Evolutionary conservation across 2,797 vertebrate genomes (phyloP).

Genomic region (Coccyzus lansbergi): DNA sequence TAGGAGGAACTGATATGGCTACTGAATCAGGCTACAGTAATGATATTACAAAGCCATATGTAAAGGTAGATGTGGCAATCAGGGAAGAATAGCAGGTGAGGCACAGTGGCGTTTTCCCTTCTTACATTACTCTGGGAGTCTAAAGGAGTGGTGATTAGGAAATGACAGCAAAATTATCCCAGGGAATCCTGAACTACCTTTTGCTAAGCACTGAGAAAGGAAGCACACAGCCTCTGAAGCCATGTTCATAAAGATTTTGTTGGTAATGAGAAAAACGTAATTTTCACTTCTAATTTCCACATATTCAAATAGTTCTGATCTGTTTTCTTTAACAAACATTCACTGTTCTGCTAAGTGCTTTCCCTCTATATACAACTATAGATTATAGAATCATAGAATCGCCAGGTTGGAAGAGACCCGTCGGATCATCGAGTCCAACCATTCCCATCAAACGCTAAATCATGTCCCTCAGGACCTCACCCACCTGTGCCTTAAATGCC

Average conservation of each 20-base stretch:
- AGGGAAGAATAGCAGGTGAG: not conserved
- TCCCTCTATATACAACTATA: not conserved
- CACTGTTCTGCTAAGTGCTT: not conserved
- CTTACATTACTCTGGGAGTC: too few species aligned
- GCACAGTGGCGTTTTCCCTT: not conserved
- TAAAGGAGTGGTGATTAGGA: not conserved
- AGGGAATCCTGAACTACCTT: not conserved
- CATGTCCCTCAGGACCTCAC: too few species aligned
- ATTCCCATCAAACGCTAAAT: too few species aligned
- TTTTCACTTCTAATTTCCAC: not conserved
- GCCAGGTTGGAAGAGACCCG: too few species aligned
- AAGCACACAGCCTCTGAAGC: not conserved
- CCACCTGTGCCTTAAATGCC: too few species aligned
- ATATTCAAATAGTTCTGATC: not conserved
- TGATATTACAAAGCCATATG: not conserved
- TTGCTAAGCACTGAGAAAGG: not conserved
- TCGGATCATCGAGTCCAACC: too few species aligned
- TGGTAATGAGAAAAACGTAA: not conserved
- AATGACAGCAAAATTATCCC: not conserved
- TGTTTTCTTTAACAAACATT: not conserved
- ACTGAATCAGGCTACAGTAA: not conserved
- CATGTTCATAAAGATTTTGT: not conserved
- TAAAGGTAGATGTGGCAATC: not conserved
- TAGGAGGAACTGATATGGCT: not conserved
- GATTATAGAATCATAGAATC: too few species aligned